Evolutionary conservation across 53 echinoderm and acorn worm genomes (phyloP).

Genomic region (Apostichopus leukothele): DNA sequence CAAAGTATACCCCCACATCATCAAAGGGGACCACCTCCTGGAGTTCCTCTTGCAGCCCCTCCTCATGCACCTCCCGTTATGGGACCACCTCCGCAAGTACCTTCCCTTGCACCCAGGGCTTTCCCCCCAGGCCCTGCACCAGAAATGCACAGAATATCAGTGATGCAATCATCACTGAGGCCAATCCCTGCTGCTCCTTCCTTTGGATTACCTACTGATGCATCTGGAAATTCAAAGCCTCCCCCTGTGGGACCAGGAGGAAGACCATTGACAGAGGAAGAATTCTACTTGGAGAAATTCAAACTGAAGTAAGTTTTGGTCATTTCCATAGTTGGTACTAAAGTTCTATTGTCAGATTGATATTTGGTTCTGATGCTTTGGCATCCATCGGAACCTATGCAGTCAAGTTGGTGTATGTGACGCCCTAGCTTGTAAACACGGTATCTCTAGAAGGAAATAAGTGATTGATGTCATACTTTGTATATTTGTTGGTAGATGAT

Average conservation of each 20-base stretch:
- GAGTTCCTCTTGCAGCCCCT: not conserved
- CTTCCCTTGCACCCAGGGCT: conserved; percentile 1
- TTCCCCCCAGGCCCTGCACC: conserved; percentile 30
- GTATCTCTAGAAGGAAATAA: not conserved
- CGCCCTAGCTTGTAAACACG: not conserved
- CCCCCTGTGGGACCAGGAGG: conserved; percentile 58
- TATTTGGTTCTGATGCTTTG: too few relatives aligned
- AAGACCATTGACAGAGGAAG: conserved; percentile 71
- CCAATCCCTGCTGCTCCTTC: conserved; percentile 35
- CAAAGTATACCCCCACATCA: not conserved
- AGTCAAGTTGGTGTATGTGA: too few relatives aligned
- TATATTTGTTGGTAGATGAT: not conserved
- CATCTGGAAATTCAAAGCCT: conserved; percentile 2
- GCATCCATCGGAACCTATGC: too few relatives aligned
- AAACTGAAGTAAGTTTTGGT: conserved; percentile 59
- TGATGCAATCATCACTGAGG: conserved; percentile 18
- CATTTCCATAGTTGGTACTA: too few relatives aligned
- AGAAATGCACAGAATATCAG: not conserved
- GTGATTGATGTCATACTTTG: not conserved
- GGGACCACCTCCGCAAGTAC: not conserved
- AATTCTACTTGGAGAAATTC: conserved; percentile 71
- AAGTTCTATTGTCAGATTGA: too few relatives aligned
- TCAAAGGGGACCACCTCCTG: conserved; percentile 26
- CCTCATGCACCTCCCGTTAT: conserved; percentile 7
- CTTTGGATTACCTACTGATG: conserved; percentile 7